phyloP scores from a whole-genome alignment of 2,888 invertebrate species.

The Pharmacophagus antenor region DNA sequence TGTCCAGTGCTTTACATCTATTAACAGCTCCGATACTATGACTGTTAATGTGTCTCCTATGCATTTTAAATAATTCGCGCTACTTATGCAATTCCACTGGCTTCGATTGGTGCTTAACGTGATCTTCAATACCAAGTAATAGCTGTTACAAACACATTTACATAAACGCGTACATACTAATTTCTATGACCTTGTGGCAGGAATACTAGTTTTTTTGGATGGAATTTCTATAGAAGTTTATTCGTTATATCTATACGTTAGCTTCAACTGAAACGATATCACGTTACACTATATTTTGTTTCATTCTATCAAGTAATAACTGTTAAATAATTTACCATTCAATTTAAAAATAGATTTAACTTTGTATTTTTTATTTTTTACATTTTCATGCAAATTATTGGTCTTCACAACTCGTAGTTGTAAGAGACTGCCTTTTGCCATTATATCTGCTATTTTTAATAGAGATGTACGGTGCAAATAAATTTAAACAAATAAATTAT shows the following conservation, averaged over 20 bases:
- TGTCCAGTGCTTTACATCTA: slow-evolving; percentile 59
- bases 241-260: neutral
- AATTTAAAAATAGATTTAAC: too few relatives aligned
- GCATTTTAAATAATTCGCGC: slow-evolving; percentile 72
- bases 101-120: slow-evolving; percentile 45
- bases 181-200: slow-evolving; percentile 24
- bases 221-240: too few relatives aligned
- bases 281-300: too few relatives aligned
- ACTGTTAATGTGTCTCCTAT: slow-evolving; percentile 59
- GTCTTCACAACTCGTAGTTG: too few relatives aligned
- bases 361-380: too few relatives aligned
- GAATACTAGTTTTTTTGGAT: slow-evolving; percentile 18
- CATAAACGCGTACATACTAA: slow-evolving; percentile 23
- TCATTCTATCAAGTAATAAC: too few relatives aligned
- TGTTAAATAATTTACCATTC: too few relatives aligned
- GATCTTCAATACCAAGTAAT: slow-evolving; percentile 47
- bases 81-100: slow-evolving; percentile 62
- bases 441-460: too few relatives aligned
- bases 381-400: too few relatives aligned
- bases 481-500: too few relatives aligned
- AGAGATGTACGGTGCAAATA: too few relatives aligned
- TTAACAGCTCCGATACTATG: slow-evolving; percentile 60
- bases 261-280: neutral
- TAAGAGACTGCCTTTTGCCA: too few relatives aligned
- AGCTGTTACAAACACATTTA: slow-evolving; percentile 23